Percentiles rank a stretch among this genome's conserved stretches.
These are phyloP conservation scores for Diuraphis noxia DNA, from an alignment of 1,140 invertebrate species.

Conservation along the genomic window DNA sequence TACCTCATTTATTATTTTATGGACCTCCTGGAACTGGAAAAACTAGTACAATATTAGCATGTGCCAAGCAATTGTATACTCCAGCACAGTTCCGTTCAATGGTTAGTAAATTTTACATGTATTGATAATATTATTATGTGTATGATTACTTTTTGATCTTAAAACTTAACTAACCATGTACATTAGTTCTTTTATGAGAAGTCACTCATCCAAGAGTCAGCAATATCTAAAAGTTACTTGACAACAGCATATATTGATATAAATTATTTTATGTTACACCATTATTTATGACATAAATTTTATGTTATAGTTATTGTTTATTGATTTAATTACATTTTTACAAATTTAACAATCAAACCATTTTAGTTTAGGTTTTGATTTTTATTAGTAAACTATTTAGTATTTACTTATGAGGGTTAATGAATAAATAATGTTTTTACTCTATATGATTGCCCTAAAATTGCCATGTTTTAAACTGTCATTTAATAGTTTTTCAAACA, in stretches of 20 bases:
- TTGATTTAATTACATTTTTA: background rate
- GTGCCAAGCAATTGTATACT: slow-evolving; percentile 90
- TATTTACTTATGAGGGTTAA: background rate
- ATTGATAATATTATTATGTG: background rate
- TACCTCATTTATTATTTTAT: slow-evolving; percentile 97
- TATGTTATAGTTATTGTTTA: background rate
- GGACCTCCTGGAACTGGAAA: slow-evolving; percentile 98
- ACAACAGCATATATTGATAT: no score
- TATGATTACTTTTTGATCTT: no score
- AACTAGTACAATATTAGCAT: slow-evolving; percentile 96
- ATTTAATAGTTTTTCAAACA: background rate
- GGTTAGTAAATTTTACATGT: slow-evolving; percentile 63
- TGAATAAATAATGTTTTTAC: background rate
- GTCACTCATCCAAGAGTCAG: no score
- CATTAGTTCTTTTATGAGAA: no score
- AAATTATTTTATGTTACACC: no score
- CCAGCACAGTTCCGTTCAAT: slow-evolving; percentile 84
- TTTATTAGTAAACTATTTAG: background rate
- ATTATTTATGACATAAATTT: no score
- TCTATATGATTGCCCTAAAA: background rate
- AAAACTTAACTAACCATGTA: no score
- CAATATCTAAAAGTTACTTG: no score
- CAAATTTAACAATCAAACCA: background rate
- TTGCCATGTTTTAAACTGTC: background rate
- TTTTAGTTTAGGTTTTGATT: background rate